A percentile compares a stretch with the other conserved stretches of the same genome.
Conservation (phyloP, 2,113 vertebrate genomes). For the Cinclus cinclus region DNA sequence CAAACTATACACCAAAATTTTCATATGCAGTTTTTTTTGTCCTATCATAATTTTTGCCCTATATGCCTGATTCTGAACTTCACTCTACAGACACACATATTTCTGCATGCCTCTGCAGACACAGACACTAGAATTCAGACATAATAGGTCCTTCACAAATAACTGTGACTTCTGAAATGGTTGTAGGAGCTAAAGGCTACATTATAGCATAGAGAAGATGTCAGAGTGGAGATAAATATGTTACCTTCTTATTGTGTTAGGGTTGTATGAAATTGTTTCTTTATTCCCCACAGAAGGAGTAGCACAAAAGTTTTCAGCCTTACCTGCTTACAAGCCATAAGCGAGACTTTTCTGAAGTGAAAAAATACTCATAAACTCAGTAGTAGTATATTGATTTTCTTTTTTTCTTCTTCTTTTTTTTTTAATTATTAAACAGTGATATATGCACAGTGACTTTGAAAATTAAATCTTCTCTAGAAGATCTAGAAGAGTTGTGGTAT, state of each 20-base stretch:
- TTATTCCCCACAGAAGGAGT: background rate
- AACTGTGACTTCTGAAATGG: background rate
- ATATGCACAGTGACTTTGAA: background rate
- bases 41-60: background rate
- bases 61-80: background rate
- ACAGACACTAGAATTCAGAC: background rate
- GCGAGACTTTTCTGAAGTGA: background rate
- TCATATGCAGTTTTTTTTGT: background rate
- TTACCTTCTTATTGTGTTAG: background rate
- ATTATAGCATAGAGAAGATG: accelerated
- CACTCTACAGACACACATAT: background rate
- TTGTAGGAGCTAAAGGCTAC: background rate
- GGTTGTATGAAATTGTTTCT: background rate
- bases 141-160: background rate
- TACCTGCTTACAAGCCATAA: background rate
- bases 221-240: background rate
- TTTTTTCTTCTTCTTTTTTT: background rate
- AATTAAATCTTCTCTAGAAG: background rate
- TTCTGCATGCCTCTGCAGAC: background rate
- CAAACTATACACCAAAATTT: background rate
- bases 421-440: background rate
- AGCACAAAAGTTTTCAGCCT: background rate
- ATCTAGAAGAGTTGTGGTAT: background rate
- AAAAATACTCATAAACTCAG: background rate
- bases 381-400: background rate